Evolutionary conservation across 2,888 invertebrate genomes (phyloP).

Genomic region (Halictus quadricinctus): DNA sequence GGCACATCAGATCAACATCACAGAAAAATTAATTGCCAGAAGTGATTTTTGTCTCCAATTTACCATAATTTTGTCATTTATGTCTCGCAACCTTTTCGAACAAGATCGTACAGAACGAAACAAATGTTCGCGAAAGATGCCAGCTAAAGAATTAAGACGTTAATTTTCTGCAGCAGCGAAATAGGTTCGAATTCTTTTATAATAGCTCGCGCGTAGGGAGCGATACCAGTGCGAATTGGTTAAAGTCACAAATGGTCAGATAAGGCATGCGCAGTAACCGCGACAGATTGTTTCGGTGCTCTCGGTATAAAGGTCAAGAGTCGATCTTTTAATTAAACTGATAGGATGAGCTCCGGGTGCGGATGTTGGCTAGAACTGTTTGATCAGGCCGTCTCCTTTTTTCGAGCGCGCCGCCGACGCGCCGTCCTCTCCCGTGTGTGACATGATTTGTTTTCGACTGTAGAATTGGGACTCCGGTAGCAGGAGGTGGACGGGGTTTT

Average conservation of each 20-base stretch:
- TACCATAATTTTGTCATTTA: no score
- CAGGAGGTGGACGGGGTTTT: constrained; percentile 71
- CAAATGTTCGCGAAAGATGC: not conserved
- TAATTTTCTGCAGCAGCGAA: not conserved
- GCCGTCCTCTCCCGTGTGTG: constrained; percentile 50
- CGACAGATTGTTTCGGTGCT: constrained; percentile 47
- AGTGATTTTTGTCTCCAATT: no score
- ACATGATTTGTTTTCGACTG: constrained; percentile 70
- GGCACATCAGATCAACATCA: no score
- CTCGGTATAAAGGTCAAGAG: constrained; percentile 51
- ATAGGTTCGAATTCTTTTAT: not conserved
- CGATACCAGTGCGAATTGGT: constrained; percentile 34
- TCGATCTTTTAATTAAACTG: constrained; percentile 59
- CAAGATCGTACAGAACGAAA: not conserved
- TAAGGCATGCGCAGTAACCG: constrained; percentile 10
- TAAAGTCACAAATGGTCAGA: constrained; percentile 38
- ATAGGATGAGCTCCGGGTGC: constrained; percentile 51
- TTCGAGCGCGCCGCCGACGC: constrained; percentile 43
- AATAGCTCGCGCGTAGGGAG: not conserved
- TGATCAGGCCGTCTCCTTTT: constrained; percentile 71
- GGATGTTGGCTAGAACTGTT: constrained; percentile 70
- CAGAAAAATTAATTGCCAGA: no score
- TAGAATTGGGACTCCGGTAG: constrained; percentile 51
- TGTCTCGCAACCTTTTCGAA: not conserved
- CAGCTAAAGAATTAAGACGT: not conserved